phyloP scores from a whole-genome alignment of 2,797 vertebrate species.

The Hemibagrus guttatus region DNA sequence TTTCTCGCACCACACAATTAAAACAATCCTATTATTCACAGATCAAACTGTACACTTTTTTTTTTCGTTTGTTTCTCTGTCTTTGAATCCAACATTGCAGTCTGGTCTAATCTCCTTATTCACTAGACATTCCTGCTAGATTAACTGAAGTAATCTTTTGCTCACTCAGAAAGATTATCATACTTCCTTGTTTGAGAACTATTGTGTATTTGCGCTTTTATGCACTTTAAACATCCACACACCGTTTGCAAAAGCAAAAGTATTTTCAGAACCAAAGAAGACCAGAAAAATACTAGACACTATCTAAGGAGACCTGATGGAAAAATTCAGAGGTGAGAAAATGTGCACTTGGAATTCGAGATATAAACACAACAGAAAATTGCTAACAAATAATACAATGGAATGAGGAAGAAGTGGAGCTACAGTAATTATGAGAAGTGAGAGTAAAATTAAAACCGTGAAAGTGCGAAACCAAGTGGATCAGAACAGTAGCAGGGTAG shows the following conservation, averaged over 20 bases:
- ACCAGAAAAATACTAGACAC: not conserved
- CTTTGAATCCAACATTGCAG: slow-evolving; percentile 36
- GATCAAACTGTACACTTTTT: slow-evolving; percentile 65
- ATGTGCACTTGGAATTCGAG: no score
- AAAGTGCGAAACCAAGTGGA: slow-evolving; percentile 1
- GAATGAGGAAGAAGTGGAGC: not conserved
- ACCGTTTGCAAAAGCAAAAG: not conserved
- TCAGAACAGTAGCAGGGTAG: not conserved
- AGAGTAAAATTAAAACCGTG: no score
- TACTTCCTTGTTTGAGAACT: slow-evolving; percentile 10
- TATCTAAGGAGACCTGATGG: not conserved
- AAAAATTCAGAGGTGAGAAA: not conserved
- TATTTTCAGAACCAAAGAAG: not conserved
- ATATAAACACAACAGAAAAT: not conserved
- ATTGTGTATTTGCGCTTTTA: not conserved
- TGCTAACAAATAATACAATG: not conserved
- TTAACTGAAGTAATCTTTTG: slow-evolving; percentile 50
- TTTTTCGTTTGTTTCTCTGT: slow-evolving; percentile 57
- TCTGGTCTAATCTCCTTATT: slow-evolving; percentile 43
- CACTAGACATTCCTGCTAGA: slow-evolving; percentile 29
- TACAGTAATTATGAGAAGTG: not conserved
- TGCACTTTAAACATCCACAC: slow-evolving; percentile 7
- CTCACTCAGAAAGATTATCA: slow-evolving; percentile 21
- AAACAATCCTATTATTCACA: slow-evolving; percentile 66
- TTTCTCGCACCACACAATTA: slow-evolving; percentile 63